Conservation (phyloP, 2,888 invertebrate species). For the Julus scanicus region DNA sequence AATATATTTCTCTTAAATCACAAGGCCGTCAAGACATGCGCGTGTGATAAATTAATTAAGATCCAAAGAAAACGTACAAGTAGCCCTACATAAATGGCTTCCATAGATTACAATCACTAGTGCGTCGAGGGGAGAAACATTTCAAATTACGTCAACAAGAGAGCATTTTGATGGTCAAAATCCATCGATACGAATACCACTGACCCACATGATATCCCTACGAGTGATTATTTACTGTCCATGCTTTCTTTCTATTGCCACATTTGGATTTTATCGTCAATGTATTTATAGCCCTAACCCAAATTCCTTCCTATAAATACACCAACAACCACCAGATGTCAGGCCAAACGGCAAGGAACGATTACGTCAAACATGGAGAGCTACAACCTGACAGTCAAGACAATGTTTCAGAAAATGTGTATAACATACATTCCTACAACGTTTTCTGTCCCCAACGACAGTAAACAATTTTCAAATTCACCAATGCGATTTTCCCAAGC, state of each 20-base stretch:
- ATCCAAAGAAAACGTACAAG: neutral
- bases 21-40: too few relatives aligned
- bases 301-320: neutral
- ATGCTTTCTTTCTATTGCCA: neutral
- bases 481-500: too few relatives aligned
- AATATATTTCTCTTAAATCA: too few relatives aligned
- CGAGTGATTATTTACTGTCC: slow-evolving; percentile 3
- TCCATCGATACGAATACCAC: slow-evolving; percentile 6
- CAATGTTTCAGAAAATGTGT: neutral
- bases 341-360: neutral
- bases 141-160: neutral
- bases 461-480: too few relatives aligned
- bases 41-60: too few relatives aligned
- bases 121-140: neutral
- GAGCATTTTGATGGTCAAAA: slow-evolving; percentile 23
- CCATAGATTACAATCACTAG: neutral
- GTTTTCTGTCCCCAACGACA: too few relatives aligned
- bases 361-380: neutral
- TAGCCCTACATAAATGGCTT: neutral
- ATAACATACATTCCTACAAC: neutral
- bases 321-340: neutral
- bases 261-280: neutral
- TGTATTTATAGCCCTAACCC: slow-evolving; percentile 23
- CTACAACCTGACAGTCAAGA: neutral
- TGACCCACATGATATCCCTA: slow-evolving; percentile 2